A percentile compares a stretch with the other conserved stretches of the same genome.
Evolutionary conservation across 2,888 invertebrate species (phyloP).

Genomic region (Pterobdella sp.): DNA sequence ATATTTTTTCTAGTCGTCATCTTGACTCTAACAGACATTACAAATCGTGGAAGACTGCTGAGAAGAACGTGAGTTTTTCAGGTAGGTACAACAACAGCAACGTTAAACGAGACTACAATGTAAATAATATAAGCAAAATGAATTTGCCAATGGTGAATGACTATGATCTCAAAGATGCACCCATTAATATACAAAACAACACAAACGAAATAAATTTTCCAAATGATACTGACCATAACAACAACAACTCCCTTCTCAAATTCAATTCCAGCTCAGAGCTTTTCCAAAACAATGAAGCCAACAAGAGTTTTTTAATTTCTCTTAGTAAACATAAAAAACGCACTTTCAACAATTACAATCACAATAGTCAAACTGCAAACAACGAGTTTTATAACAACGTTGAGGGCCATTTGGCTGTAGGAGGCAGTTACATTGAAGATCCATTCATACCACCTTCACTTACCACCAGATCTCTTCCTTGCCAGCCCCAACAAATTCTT

Average conservation of each 20-base stretch:
- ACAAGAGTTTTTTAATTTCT: background rate
- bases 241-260: conserved; percentile 10
- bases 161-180: background rate
- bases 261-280: background rate
- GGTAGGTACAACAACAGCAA: conserved; percentile 6
- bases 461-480: background rate
- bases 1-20: conserved; percentile 7
- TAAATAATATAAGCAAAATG: background rate
- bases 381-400: background rate
- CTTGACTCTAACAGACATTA: background rate
- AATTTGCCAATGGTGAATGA: background rate
- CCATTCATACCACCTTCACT: background rate
- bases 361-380: background rate
- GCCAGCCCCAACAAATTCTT: background rate
- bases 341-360: background rate
- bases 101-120: background rate
- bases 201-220: background rate
- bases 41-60: too few species aligned
- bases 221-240: background rate
- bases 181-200: background rate
- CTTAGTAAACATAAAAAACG: background rate
- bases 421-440: background rate
- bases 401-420: background rate
- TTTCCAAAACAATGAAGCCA: background rate
- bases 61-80: too few species aligned